phyloP scores from a whole-genome alignment of 2,797 vertebrate genomes.

The Falco columbarius region DNA sequence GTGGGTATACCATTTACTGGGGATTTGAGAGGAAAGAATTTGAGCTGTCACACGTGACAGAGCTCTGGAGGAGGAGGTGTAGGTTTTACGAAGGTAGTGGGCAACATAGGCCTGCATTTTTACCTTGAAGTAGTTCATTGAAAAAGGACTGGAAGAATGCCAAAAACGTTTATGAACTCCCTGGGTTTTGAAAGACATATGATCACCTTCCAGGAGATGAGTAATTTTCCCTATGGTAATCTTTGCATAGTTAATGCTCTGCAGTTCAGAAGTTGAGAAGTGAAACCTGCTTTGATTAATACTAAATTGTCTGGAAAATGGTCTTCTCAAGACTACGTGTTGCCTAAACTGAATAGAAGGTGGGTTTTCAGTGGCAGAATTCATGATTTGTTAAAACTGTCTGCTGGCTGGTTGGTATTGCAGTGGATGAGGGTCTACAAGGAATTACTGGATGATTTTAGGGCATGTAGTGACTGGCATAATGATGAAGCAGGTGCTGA shows the following conservation, averaged over 20 bases:
- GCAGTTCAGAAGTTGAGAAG: not conserved
- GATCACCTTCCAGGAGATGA: not conserved
- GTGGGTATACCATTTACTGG: not conserved
- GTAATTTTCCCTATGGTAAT: not conserved
- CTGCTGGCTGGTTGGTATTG: not conserved
- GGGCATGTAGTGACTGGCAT: not conserved
- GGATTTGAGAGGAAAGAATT: not conserved
- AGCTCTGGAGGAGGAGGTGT: not conserved
- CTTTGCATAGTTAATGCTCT: not conserved
- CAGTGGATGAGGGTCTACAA: not conserved
- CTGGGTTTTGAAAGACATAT: not conserved
- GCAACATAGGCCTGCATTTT: not conserved
- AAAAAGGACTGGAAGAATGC: not conserved
- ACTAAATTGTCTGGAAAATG: not conserved
- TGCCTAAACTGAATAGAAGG: not conserved
- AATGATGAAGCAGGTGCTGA: not conserved
- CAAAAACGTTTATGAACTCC: not conserved
- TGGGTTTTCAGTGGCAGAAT: not conserved
- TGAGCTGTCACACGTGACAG: not conserved
- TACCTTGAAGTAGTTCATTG: not conserved
- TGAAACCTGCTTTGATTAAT: not conserved
- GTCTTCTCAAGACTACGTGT: not conserved
- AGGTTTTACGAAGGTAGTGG: not conserved
- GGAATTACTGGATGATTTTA: not conserved
- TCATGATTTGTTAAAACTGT: not conserved